Conservation (phyloP, 2,797 vertebrate species). For the Hippocampus kuda region DNA sequence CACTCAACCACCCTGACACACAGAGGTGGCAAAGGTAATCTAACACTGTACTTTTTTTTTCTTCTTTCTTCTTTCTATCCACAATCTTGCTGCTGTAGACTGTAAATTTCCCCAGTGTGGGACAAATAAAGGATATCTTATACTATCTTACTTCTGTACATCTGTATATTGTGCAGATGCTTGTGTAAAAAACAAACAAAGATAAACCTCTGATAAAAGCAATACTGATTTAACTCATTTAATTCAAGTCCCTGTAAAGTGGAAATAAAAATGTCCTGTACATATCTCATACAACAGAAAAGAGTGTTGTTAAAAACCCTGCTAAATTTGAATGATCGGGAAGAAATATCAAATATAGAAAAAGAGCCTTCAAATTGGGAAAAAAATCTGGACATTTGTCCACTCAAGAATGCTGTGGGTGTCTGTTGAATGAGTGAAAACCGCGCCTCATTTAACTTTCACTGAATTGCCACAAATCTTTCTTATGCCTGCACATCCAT, state of each 20-base stretch:
- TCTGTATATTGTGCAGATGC: neutral
- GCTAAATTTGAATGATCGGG: neutral
- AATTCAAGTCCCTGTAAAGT: too few relatives aligned
- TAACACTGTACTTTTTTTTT: neutral
- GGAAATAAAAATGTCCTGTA: neutral
- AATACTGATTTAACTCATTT: neutral
- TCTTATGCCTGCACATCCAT: neutral
- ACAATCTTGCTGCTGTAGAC: too few relatives aligned
- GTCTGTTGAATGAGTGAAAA: neutral
- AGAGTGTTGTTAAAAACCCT: neutral
- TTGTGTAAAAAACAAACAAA: neutral
- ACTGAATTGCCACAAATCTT: neutral
- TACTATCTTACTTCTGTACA: too few relatives aligned
- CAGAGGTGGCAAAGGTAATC: neutral
- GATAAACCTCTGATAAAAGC: neutral
- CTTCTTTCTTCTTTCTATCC: too few relatives aligned
- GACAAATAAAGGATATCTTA: too few relatives aligned
- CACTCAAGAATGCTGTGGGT: neutral
- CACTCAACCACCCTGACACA: neutral
- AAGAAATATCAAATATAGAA: neutral
- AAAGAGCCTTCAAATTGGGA: neutral
- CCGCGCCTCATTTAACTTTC: neutral
- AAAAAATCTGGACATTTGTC: neutral
- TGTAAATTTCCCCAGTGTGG: too few relatives aligned
- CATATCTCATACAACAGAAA: neutral